Evolutionary conservation across 2,113 vertebrate species (phyloP), one percentile per base, ranked within the genome.

Genomic region (Euleptes europaea): DNA sequence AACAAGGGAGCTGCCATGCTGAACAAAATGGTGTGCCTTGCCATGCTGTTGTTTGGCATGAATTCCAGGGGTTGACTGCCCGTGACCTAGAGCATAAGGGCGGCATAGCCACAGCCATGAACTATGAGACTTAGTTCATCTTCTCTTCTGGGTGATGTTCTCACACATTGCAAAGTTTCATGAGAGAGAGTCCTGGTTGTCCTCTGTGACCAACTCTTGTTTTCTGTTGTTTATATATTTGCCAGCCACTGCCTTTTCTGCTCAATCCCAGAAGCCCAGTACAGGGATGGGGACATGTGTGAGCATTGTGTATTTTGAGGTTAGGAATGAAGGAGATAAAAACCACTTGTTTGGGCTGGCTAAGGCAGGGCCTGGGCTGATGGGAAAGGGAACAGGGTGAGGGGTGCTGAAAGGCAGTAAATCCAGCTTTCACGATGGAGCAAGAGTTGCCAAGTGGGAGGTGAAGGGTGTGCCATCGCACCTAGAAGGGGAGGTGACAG

Each of bases 401-500:
- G 69, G 4, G 84, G 86, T 60, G 33, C 70, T 38, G 65, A 66
- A 76, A 54, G 44, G 71, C 74, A 47, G 63, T 42, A 71, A 60
- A 82, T 63, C 65, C 72, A 67, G 42, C 70, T 76, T 79, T 75
- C 17, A 5, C 5, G 69, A 44, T 75, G 82, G 60, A 75, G 70
- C 70, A 60, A 71, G 40, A 51, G 66, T 21, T 11, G 42, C 14
- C 15, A 66, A 35, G 83, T 81, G 60, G 87, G 87, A 72, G 72
- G 65, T 42, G 7, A 77, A 71, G 70, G 83, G 78, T 31, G 77
- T 88, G 82, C 21, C 76, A 35, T 6, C 33, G 5, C 74, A 28
- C 35, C 71, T 60, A 54, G 65, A 49, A 75, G n/a, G n/a, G 67
- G 80, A 78, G 35, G 63, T 65, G 84, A 85, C 75, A 63, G 49